Conservation (phyloP, 2,113 vertebrate genomes). For the Neofelis nebulosa region DNA sequence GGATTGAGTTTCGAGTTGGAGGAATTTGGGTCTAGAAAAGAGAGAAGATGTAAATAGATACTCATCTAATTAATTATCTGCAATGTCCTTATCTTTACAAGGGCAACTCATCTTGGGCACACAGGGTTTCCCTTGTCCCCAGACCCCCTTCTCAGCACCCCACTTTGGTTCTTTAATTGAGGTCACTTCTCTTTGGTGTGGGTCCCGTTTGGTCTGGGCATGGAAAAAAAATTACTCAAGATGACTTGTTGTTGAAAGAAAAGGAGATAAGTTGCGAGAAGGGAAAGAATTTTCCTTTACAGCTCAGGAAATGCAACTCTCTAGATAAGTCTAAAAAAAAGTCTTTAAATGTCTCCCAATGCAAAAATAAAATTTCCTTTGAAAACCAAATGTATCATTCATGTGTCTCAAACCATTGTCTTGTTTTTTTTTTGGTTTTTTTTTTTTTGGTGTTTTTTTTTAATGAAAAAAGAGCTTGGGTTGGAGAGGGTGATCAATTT, state of each 20-base stretch:
- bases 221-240: slow-evolving; percentile 30
- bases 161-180: background rate
- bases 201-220: background rate
- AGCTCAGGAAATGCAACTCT: slow-evolving; percentile 70
- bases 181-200: background rate
- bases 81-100: background rate
- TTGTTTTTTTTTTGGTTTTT: slow-evolving; percentile 37
- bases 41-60: background rate
- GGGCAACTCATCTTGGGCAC: background rate
- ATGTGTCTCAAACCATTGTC: background rate
- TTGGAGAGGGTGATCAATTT: background rate
- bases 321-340: slow-evolving; percentile 58
- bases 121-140: background rate
- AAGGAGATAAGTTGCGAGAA: slow-evolving; percentile 77
- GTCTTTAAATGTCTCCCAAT: slow-evolving; percentile 49
- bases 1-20: background rate
- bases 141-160: background rate
- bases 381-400: slow-evolving; percentile 20
- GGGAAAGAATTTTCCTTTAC: slow-evolving; percentile 67
- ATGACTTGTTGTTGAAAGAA: slow-evolving; percentile 69
- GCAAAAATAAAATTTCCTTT: slow-evolving; percentile 60
- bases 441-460: background rate
- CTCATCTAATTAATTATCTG: background rate
- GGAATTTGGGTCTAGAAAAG: background rate
- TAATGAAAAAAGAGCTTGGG: background rate